Evolutionary conservation across 2,888 invertebrate genomes (phyloP).

Genomic region (Melanophora roralis): DNA sequence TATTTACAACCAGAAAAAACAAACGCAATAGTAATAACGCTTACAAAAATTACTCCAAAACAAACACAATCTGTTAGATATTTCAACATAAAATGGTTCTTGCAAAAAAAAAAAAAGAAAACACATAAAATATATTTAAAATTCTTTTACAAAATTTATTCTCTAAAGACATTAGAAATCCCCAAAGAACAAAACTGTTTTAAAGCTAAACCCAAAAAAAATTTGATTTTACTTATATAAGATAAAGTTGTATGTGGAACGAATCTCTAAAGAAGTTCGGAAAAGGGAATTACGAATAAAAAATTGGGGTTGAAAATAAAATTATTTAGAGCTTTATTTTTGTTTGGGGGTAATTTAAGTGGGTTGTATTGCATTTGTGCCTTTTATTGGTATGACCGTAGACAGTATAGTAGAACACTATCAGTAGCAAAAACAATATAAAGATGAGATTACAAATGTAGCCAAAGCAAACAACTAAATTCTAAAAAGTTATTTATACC

Average conservation of each 20-base stretch:
- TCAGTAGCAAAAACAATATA: conserved; percentile 32
- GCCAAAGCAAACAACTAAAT: background rate
- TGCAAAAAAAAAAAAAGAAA: conserved; percentile 1
- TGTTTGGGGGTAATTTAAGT: conserved; percentile 43
- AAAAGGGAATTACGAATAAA: conserved; percentile 23
- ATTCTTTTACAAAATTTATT: conserved; percentile 41
- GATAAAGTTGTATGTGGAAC: background rate
- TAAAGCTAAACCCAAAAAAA: conserved; percentile 7
- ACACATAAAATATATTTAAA: conserved; percentile 33
- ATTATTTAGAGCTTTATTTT: conserved; percentile 11
- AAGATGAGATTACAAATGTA: background rate
- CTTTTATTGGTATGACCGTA: conserved; percentile 39
- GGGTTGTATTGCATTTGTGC: conserved; percentile 44
- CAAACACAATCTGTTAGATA: conserved; percentile 30
- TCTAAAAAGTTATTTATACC: too few species aligned
- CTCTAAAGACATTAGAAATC: conserved; percentile 12
- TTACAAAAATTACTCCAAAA: background rate
- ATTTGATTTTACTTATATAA: background rate
- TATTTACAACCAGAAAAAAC: conserved; percentile 27
- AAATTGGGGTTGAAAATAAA: conserved; percentile 57
- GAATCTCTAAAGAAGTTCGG: conserved; percentile 16
- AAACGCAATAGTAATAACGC: conserved; percentile 22
- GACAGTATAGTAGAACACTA: conserved; percentile 48
- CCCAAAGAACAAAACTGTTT: background rate
- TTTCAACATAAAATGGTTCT: background rate